These are phyloP conservation scores for Cheirogaleus medius DNA, from an alignment of 2,113 vertebrate species.

Conservation along the genomic window DNA sequence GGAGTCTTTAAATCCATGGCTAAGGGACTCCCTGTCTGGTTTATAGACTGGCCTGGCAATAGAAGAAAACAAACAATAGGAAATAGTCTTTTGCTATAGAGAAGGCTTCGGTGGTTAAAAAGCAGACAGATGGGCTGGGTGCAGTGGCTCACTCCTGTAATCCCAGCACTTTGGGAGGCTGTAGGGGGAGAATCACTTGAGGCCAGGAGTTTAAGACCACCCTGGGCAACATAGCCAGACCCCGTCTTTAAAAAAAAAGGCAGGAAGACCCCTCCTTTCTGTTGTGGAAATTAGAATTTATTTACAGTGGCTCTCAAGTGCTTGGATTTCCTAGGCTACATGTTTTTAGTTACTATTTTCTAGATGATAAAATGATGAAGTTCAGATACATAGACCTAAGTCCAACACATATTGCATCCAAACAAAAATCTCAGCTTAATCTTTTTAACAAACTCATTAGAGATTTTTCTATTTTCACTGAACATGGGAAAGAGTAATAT, in stretches of 20 bases:
- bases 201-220: too few species aligned
- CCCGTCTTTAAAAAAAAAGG: not conserved
- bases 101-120: not conserved
- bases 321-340: not conserved
- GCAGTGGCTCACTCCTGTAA: too few species aligned
- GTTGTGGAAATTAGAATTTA: not conserved
- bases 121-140: not conserved
- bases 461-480: not conserved
- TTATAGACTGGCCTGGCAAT: not conserved
- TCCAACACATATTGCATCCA: not conserved
- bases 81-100: not conserved
- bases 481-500: not conserved
- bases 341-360: not conserved
- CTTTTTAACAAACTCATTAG: not conserved
- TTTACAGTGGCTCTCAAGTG: not conserved
- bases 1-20: not conserved
- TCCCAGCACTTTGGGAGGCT: too few species aligned
- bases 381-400: not conserved
- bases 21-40: not conserved
- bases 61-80: conserved; percentile 17
- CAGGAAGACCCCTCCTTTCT: not conserved
- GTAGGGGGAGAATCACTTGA: too few species aligned
- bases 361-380: not conserved
- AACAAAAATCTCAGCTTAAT: not conserved
- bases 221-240: too few species aligned